These are phyloP conservation scores for Telmatherina bonti DNA, from an alignment of 2,797 vertebrate species.

Conservation along the genomic window DNA sequence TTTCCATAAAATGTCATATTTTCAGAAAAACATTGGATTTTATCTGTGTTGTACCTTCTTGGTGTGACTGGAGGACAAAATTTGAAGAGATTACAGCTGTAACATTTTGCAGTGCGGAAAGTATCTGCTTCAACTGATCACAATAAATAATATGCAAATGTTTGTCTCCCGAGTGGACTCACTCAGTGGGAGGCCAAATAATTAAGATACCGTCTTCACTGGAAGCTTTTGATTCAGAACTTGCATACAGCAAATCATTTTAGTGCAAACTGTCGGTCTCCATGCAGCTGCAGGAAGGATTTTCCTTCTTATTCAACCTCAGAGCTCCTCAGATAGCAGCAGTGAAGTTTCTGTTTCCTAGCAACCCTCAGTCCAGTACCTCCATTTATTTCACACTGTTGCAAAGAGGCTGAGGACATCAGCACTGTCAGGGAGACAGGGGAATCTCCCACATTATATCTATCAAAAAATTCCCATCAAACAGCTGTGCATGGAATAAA, in stretches of 20 bases:
- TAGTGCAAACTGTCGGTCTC: slow-evolving; percentile 23
- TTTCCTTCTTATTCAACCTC: slow-evolving; percentile 62
- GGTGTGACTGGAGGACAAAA: neutral
- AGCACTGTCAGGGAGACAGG: slow-evolving; percentile 1
- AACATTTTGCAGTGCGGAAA: neutral
- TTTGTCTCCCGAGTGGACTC: neutral
- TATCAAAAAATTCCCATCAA: slow-evolving; percentile 3
- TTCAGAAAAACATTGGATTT: neutral
- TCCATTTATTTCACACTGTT: slow-evolving; percentile 49
- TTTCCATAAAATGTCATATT: neutral
- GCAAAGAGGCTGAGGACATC: slow-evolving; percentile 48
- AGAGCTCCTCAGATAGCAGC: slow-evolving; percentile 51
- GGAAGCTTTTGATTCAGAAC: slow-evolving; percentile 1
- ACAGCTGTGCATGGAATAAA: neutral
- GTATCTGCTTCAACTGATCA: slow-evolving; percentile 1
- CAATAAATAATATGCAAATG: neutral
- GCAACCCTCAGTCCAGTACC: slow-evolving; percentile 69
- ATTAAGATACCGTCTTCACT: neutral
- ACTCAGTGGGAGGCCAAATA: neutral
- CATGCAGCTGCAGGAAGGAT: slow-evolving; percentile 52
- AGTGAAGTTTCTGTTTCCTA: slow-evolving; percentile 77
- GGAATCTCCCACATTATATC: slow-evolving; percentile 38
- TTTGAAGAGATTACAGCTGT: neutral
- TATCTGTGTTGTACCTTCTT: neutral
- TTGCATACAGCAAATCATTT: slow-evolving; percentile 38